phyloP scores from a whole-genome alignment of 2,113 vertebrate genomes.

The Pelmatolapia mariae region DNA sequence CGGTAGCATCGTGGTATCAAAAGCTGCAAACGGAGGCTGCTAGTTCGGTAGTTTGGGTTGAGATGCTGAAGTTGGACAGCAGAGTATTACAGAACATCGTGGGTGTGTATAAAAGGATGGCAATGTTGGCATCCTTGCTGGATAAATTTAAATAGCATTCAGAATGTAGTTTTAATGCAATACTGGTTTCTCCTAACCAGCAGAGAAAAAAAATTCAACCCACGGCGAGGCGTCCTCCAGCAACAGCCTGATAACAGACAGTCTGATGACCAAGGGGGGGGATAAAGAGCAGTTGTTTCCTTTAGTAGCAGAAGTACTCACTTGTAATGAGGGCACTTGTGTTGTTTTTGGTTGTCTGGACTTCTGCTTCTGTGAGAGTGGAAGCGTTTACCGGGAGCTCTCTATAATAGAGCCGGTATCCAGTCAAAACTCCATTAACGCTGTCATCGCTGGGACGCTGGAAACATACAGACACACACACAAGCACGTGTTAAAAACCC shows the following conservation, averaged over 20 bases:
- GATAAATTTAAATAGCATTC: not conserved
- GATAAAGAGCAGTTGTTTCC: not conserved
- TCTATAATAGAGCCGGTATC: slow-evolving; percentile 90
- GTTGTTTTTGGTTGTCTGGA: slow-evolving; percentile 67
- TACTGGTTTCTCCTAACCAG: not conserved
- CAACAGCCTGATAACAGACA: not conserved
- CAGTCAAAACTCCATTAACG: slow-evolving; percentile 85
- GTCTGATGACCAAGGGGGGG: not conserved
- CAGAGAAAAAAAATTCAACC: not conserved
- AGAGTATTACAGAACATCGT: not conserved
- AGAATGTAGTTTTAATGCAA: not conserved
- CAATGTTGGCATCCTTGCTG: not conserved
- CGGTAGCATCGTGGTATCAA: not conserved
- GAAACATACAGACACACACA: slow-evolving; percentile 10
- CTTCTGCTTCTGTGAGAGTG: slow-evolving; percentile 17
- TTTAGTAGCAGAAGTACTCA: not conserved
- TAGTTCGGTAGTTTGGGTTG: not conserved
- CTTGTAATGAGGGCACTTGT: slow-evolving; percentile 45
- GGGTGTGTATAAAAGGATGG: not conserved
- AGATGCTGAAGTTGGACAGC: not conserved
- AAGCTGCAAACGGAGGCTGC: not conserved
- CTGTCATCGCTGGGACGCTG: slow-evolving; percentile 81
- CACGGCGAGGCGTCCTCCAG: not conserved
- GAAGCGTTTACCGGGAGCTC: slow-evolving; percentile 78
- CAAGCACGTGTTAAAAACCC: not conserved